phyloP scores from a whole-genome alignment of 1,140 invertebrate species.

The Pissodes strobi region DNA sequence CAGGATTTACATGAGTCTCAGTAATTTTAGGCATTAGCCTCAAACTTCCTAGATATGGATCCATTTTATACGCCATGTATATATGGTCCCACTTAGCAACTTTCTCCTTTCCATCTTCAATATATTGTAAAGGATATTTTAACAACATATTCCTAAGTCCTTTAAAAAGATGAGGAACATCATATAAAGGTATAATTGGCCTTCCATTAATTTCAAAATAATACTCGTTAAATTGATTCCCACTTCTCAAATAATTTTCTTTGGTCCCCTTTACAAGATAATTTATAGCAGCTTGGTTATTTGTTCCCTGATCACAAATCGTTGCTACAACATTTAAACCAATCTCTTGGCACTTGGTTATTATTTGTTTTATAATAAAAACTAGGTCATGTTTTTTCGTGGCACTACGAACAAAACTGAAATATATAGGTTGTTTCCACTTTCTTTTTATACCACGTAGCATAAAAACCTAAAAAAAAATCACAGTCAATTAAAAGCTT shows the following conservation, averaged over 20 bases:
- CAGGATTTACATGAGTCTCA: constrained; percentile 36
- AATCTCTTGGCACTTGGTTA: constrained; percentile 9
- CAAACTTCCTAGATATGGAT: too few relatives aligned
- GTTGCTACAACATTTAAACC: constrained; percentile 31
- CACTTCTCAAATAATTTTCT: constrained; percentile 11
- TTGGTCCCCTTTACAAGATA: constrained; percentile 21
- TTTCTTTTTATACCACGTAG: too few relatives aligned
- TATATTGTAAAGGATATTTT: constrained; percentile 4
- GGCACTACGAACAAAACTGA: not conserved
- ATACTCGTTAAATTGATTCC: constrained; percentile 29
- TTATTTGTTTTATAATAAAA: not conserved
- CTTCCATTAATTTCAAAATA: constrained; percentile 38
- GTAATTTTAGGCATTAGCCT: constrained; percentile 42
- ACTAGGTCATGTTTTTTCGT: not conserved
- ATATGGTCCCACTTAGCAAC: too few relatives aligned
- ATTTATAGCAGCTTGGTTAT: constrained; percentile 32
- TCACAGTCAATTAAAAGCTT: too few relatives aligned
- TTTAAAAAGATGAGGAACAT: constrained; percentile 51
- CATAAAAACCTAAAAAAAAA: constrained; percentile 24
- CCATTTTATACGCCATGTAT: too few relatives aligned
- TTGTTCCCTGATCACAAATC: too few relatives aligned
- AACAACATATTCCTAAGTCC: too few relatives aligned
- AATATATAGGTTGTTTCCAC: constrained; percentile 15
- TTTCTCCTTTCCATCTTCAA: not conserved
- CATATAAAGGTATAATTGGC: constrained; percentile 46